Evolutionary conservation across 2,113 vertebrate species (phyloP), one percentile per base, ranked within the genome.

Genomic region (Rhea americana): DNA sequence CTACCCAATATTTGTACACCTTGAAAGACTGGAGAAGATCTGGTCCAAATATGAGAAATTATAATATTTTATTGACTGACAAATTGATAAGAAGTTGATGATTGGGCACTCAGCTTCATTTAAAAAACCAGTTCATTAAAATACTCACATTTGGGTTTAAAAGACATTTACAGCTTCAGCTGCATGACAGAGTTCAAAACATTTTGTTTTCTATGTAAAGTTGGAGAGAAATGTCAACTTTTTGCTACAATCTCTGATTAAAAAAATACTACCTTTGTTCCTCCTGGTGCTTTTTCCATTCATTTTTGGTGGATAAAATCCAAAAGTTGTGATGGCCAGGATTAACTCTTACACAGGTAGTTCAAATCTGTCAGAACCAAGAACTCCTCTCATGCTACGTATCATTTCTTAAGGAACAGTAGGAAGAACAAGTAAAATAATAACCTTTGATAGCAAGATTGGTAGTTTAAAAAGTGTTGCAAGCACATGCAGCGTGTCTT

Each of bases 1-100:
- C 1, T 61, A 15, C 11, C 50, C 2, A 1, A 0, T 53, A 17
- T 73, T 71, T 78, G 7, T 89, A 32, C 48, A 45, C 30, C 39
- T 12, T 15, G 71, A 43, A 65, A 76, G 25, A 7, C 39, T 41
- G 17, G 24, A 61, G 48, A 20, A 61, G 43, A 50, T 15, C 20
- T 45, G 22, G 8, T 84, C 11, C 35, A 45, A 32, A 76, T 50
- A 32, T 7, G 2, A 56, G 22, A 50, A 67, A 56, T 21, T 50
- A 12, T 55, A 66, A 17, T 37, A 19, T 4, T 62, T 58, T 80
- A 22, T 45, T 75, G 25, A 72, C 35, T 43, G 41, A 43, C 5
- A 70, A 76, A 56, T 19, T 45, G 32, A 47, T 74, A 56, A 41
- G 10, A 66, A 77, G 35, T 20, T 74, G n/a, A 24, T 63, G 59